Percentiles rank a stretch among this genome's conserved stretches.
Evolutionary conservation across 2,797 vertebrate genomes (phyloP).

Genomic region (Anguilla pacifica): DNA sequence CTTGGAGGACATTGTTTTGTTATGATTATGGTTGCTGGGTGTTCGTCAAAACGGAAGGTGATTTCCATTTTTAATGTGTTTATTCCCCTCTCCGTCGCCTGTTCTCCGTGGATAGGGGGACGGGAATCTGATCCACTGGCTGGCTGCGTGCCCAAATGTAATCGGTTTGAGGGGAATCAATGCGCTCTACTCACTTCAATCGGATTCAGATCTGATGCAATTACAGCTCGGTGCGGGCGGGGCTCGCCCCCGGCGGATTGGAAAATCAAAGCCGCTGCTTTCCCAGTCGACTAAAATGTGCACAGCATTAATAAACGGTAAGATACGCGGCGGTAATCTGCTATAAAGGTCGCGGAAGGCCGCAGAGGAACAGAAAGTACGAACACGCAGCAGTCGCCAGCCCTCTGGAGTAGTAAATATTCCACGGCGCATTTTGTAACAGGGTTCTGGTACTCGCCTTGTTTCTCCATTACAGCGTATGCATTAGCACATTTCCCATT

Average conservation of each 20-base stretch:
- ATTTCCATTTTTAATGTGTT: slow-evolving; percentile 13
- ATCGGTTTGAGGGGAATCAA: slow-evolving; percentile 16
- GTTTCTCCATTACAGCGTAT: not conserved
- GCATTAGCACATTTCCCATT: not conserved
- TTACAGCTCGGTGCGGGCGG: not conserved
- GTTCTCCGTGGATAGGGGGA: not conserved
- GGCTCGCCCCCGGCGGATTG: not conserved
- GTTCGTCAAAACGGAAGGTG: slow-evolving; percentile 2
- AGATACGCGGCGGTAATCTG: not conserved
- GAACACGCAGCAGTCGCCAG: not conserved
- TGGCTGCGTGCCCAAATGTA: slow-evolving; percentile 25
- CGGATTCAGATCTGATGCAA: slow-evolving; percentile 6
- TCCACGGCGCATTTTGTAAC: not conserved
- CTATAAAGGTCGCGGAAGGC: not conserved
- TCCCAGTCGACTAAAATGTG: slow-evolving; percentile 1
- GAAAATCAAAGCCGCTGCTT: slow-evolving; percentile 9
- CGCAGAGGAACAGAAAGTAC: not conserved
- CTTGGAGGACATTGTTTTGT: slow-evolving; percentile 7
- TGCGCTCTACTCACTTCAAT: slow-evolving; percentile 5
- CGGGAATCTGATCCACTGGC: slow-evolving; percentile 3
- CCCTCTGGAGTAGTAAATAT: not conserved
- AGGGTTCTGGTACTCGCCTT: not conserved
- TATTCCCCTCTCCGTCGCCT: slow-evolving; percentile 21
- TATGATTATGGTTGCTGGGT: slow-evolving; percentile 1
- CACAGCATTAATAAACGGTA: not conserved